phyloP scores from a whole-genome alignment of 2,888 invertebrate genomes.

The Drosophila neutralis region DNA sequence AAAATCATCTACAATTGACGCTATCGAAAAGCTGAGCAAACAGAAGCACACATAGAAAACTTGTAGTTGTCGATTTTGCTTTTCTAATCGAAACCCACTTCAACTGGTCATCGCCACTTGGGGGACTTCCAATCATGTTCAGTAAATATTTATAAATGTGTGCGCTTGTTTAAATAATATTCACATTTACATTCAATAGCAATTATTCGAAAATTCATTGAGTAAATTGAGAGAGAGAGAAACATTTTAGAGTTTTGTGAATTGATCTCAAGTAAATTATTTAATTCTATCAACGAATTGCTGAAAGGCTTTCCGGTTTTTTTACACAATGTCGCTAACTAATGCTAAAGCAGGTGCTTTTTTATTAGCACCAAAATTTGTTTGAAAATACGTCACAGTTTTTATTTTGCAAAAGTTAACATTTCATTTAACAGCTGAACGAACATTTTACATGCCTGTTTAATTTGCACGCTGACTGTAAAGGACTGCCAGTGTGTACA shows the following conservation, averaged over 20 bases:
- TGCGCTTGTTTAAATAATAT: slow-evolving; percentile 2
- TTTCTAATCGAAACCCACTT: slow-evolving; percentile 22
- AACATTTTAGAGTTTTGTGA: not conserved
- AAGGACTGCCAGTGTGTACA: slow-evolving; percentile 39
- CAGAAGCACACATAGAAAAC: slow-evolving; percentile 8
- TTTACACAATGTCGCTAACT: slow-evolving; percentile 22
- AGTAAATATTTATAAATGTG: not conserved
- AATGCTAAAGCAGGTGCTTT: slow-evolving; percentile 17
- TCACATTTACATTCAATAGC: slow-evolving; percentile 27
- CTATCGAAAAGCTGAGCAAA: slow-evolving; percentile 12
- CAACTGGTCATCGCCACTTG: slow-evolving; percentile 30
- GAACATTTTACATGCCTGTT: not conserved
- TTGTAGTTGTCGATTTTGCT: not conserved
- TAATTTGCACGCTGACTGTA: slow-evolving; percentile 33
- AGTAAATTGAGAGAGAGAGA: slow-evolving; percentile 1
- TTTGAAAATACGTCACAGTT: slow-evolving; percentile 20
- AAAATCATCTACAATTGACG: slow-evolving; percentile 11
- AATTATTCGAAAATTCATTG: slow-evolving; percentile 42
- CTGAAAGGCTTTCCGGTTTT: slow-evolving; percentile 4
- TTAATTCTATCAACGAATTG: slow-evolving; percentile 11
- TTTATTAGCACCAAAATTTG: slow-evolving; percentile 17
- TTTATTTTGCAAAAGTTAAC: not conserved
- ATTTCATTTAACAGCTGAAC: slow-evolving; percentile 24
- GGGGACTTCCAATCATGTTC: slow-evolving; percentile 36
- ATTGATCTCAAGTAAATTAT: slow-evolving; percentile 1